phyloP scores from a whole-genome alignment of 2,113 vertebrate species.

The Axis porcinus region DNA sequence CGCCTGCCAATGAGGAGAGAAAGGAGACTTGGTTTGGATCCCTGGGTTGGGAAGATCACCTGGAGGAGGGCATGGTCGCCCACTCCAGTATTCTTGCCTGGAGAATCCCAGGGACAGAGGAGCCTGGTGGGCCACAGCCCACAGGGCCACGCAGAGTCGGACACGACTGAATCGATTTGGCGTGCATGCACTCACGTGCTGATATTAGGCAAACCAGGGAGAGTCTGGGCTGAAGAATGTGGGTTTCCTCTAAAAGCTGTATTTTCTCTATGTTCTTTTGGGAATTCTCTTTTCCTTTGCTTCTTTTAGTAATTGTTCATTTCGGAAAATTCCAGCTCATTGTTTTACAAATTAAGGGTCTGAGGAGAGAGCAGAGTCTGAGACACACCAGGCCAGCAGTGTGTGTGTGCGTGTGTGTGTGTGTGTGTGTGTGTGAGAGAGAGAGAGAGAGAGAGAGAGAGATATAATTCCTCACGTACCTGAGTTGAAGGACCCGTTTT shows the following conservation, averaged over 20 bases:
- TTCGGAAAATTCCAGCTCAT: not conserved
- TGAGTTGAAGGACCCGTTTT: not conserved
- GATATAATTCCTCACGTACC: not conserved
- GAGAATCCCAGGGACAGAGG: not conserved
- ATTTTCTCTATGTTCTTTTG: not conserved
- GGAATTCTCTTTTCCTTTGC: not conserved
- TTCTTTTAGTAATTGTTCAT: conserved; percentile 11
- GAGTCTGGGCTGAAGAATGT: not conserved
- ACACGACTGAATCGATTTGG: not conserved
- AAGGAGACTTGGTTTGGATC: not conserved
- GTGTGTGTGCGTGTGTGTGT: not conserved
- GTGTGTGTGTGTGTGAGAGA: not conserved
- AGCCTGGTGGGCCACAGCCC: not conserved
- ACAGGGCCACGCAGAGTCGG: not conserved
- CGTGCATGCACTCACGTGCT: not conserved
- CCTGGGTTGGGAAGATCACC: not conserved
- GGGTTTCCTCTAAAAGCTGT: not conserved
- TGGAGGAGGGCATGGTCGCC: not conserved
- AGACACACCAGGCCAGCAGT: not conserved
- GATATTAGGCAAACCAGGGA: not conserved
- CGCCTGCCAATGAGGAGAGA: not conserved
- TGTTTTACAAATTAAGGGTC: not conserved
- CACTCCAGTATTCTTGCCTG: not conserved
- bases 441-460: not conserved
- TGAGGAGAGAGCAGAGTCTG: not conserved